Evolutionary conservation across 2,113 vertebrate genomes (phyloP).

Genomic region (Hystrix brachyura): DNA sequence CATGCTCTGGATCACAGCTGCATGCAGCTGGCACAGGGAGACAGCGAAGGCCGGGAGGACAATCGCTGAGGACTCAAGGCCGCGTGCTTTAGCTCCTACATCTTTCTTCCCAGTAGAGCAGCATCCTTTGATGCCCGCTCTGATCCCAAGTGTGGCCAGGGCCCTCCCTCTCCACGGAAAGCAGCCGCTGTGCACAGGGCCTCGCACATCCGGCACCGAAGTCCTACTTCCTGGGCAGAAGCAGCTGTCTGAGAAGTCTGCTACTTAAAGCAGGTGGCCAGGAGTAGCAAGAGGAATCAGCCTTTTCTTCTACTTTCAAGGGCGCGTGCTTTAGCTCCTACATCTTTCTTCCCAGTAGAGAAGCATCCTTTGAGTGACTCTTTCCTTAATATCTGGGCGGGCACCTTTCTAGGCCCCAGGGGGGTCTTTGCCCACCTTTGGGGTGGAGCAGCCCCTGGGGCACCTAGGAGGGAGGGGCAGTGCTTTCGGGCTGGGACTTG

Average conservation of each 20-base stretch:
- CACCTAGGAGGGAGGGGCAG: too few relatives aligned
- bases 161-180: rapidly evolving
- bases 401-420: neutral
- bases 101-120: too few relatives aligned
- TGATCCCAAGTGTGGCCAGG: neutral
- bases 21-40: neutral
- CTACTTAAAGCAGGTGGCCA: rapidly evolving
- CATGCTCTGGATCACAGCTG: neutral
- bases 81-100: rapidly evolving
- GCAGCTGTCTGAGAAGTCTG: rapidly evolving
- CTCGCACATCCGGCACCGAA: rapidly evolving
- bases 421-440: rapidly evolving
- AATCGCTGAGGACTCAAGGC: neutral
- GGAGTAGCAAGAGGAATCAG: neutral
- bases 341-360: rapidly evolving
- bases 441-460: neutral
- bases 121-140: neutral
- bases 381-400: neutral
- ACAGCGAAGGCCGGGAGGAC: too few relatives aligned
- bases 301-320: neutral
- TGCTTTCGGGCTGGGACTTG: rapidly evolving
- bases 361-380: neutral
- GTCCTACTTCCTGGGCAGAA: neutral
- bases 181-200: rapidly evolving
- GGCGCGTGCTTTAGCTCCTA: rapidly evolving